These are phyloP conservation scores for Melanophora roralis DNA, from an alignment of 2,888 invertebrate genomes.

Conservation along the genomic window DNA sequence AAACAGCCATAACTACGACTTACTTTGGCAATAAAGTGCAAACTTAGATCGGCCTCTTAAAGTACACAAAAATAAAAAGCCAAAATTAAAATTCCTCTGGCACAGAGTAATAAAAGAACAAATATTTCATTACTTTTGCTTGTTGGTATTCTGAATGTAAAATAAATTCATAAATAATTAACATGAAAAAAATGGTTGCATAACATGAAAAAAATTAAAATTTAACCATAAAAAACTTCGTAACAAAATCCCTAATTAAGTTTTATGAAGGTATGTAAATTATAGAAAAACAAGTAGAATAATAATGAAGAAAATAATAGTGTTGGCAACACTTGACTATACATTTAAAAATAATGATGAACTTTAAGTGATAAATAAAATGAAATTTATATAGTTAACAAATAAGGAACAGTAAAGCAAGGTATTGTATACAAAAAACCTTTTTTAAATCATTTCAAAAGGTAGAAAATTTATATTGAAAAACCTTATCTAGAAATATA, in stretches of 20 bases:
- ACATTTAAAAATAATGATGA: background rate
- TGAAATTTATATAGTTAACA: background rate
- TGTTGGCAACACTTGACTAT: background rate
- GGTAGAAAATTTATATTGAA: no score
- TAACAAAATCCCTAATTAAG: background rate
- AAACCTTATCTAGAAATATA: no score
- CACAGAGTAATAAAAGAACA: conserved; percentile 1
- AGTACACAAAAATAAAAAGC: background rate
- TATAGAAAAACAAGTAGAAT: background rate
- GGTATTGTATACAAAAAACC: background rate
- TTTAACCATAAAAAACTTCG: background rate
- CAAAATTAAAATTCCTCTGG: conserved; percentile 20
- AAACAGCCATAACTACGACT: background rate
- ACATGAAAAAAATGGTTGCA: conserved; percentile 30
- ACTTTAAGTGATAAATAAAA: background rate
- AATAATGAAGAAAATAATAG: background rate
- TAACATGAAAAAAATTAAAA: conserved; percentile 2
- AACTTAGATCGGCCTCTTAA: background rate
- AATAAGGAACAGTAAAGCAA: background rate
- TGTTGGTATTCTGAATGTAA: conserved; percentile 17
- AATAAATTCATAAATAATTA: conserved; percentile 52
- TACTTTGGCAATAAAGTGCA: background rate
- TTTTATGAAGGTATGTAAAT: background rate
- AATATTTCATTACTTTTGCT: conserved; percentile 12
- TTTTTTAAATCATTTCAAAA: no score